phyloP scores from a whole-genome alignment of 2,797 vertebrate species.

The Myiotriccus ornatus region DNA sequence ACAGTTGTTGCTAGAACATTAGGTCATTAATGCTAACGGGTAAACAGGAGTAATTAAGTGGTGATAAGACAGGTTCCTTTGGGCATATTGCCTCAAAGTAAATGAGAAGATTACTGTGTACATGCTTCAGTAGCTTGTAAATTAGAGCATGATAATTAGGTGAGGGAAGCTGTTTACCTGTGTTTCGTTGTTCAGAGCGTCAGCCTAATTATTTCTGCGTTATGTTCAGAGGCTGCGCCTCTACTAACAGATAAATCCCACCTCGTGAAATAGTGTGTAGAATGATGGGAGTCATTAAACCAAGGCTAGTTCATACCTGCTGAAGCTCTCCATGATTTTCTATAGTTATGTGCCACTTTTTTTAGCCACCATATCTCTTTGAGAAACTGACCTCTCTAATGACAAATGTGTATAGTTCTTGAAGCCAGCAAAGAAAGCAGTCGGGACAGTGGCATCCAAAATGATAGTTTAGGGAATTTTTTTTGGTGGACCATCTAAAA shows the following conservation, averaged over 20 bases:
- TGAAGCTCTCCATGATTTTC: not conserved
- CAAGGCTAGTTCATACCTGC: not conserved
- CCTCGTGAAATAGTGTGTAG: not conserved
- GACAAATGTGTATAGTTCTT: not conserved
- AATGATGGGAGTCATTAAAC: not conserved
- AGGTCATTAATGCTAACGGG: conserved; percentile 24
- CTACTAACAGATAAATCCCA: not conserved
- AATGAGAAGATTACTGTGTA: conserved; percentile 36
- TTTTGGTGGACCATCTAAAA: not conserved
- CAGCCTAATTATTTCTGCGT: not conserved
- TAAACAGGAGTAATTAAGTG: conserved; percentile 45
- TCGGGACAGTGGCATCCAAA: not conserved
- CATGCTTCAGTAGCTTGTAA: conserved; percentile 46
- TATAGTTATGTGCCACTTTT: not conserved
- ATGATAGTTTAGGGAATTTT: not conserved
- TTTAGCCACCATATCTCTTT: not conserved
- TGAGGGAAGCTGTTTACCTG: conserved; percentile 38
- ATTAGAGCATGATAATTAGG: conserved; percentile 45
- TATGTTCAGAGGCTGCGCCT: not conserved
- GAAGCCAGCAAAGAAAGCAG: not conserved
- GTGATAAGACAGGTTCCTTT: conserved; percentile 54
- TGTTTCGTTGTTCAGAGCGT: not conserved
- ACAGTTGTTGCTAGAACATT: not conserved
- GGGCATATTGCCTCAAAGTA: conserved; percentile 50
- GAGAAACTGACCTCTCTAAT: not conserved